phyloP scores from a whole-genome alignment of 2,113 vertebrate genomes.

The Ramphastos sulfuratus region DNA sequence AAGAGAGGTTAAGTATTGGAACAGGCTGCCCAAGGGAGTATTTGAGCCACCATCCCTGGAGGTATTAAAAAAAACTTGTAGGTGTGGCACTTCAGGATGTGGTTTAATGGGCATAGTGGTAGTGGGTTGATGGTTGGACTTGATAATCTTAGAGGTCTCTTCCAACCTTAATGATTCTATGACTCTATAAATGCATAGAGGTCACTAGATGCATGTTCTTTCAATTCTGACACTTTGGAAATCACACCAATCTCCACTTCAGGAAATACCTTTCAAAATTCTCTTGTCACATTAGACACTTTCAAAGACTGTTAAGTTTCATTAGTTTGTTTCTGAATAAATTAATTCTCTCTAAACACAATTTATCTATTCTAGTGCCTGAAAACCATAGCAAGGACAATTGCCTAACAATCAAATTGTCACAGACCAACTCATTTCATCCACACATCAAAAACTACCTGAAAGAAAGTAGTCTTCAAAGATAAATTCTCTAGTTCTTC shows the following conservation, averaged over 20 bases:
- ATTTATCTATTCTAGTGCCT: background rate
- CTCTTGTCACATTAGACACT: background rate
- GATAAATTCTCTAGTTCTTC: background rate
- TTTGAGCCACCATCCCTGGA: no score
- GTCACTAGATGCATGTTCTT: background rate
- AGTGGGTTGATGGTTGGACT: no score
- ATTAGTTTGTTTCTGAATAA: background rate
- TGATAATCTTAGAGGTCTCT: no score
- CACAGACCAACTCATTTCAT: background rate
- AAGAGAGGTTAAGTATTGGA: no score
- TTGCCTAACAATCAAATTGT: background rate
- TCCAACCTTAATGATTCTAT: no score
- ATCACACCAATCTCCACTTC: background rate
- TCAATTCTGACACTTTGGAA: background rate
- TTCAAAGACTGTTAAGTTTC: background rate
- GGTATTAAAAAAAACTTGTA: no score
- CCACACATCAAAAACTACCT: background rate
- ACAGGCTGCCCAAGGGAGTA: no score
- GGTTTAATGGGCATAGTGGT: no score
- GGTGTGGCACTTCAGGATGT: no score
- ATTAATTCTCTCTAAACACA: background rate
- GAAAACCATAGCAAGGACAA: background rate
- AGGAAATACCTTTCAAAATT: background rate
- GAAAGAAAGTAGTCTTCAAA: background rate
- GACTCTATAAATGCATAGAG: background rate